Conservation (phyloP, 2,113 vertebrate genomes). For the Lycaon pictus region DNA sequence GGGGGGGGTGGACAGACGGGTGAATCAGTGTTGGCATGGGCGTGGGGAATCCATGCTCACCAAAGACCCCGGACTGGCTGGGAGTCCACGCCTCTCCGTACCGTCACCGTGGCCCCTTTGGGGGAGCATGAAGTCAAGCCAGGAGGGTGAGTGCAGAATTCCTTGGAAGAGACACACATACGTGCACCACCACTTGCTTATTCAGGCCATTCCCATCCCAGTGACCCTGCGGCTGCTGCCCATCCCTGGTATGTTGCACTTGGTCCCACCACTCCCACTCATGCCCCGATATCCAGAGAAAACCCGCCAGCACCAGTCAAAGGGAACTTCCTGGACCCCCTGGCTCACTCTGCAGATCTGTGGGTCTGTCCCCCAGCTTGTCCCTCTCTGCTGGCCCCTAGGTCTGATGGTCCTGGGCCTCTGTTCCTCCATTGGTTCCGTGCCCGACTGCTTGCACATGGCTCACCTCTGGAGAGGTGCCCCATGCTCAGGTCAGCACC, state of each 20-base stretch:
- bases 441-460: rapidly evolving
- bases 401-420: not conserved
- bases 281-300: not conserved
- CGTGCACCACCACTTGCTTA: rapidly evolving
- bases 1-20: rapidly evolving
- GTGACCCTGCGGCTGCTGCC: rapidly evolving
- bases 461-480: not conserved
- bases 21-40: rapidly evolving
- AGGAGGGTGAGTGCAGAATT: not conserved
- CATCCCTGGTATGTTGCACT: rapidly evolving
- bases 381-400: not conserved
- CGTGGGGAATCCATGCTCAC: rapidly evolving
- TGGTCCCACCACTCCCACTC: not conserved
- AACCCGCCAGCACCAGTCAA: rapidly evolving
- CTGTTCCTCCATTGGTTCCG: rapidly evolving
- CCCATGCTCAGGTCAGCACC: too few species aligned
- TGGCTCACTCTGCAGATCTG: too few species aligned
- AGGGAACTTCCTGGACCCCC: not conserved
- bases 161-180: rapidly evolving
- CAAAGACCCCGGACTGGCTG: rapidly evolving
- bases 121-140: not conserved
- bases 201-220: rapidly evolving
- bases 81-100: rapidly evolving
- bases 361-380: too few species aligned
- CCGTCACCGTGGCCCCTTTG: rapidly evolving